phyloP scores from a whole-genome alignment of 2,113 vertebrate genomes.

The Rhadina sibilatrix region DNA sequence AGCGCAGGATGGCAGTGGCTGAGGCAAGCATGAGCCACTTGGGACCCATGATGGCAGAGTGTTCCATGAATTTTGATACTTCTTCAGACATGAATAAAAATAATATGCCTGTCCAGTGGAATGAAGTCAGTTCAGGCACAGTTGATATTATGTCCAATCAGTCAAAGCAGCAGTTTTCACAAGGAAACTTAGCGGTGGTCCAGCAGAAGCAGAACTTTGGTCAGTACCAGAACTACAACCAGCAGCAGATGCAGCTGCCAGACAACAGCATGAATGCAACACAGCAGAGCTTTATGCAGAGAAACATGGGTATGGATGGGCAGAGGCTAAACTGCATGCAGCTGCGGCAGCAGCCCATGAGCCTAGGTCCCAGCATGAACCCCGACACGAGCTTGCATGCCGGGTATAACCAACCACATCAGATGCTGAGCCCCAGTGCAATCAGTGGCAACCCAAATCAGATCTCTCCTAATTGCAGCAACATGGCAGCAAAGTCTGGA shows the following conservation, averaged over 20 bases:
- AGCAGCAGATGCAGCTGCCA: constrained; percentile 78
- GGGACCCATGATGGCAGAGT: constrained; percentile 70
- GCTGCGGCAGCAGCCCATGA: constrained; percentile 74
- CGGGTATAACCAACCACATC: constrained; percentile 77
- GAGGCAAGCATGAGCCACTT: constrained; percentile 73
- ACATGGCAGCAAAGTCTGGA: constrained; percentile 53
- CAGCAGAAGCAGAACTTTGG: constrained; percentile 87
- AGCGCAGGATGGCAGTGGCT: constrained; percentile 78
- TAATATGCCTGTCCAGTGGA: constrained; percentile 98
- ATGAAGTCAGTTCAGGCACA: constrained; percentile 95
- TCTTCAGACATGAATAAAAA: constrained; percentile 81
- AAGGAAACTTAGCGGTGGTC: constrained; percentile 80
- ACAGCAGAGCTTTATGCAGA: constrained; percentile 71
- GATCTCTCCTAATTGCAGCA: constrained; percentile 73
- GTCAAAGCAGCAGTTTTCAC: constrained; percentile 76
- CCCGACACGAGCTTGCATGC: constrained; percentile 72
- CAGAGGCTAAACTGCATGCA: constrained; percentile 79
- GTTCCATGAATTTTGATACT: constrained; percentile 71
- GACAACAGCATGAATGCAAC: constrained; percentile 71
- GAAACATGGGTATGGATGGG: constrained; percentile 66
- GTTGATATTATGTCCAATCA: constrained; percentile 81
- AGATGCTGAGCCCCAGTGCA: constrained; percentile 70
- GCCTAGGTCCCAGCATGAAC: constrained; percentile 61
- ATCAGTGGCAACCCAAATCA: constrained; percentile 70
- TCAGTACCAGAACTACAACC: constrained; percentile 79